Evolutionary conservation across 2,888 invertebrate species (phyloP), one percentile per base, ranked within the genome.

Genomic region (Augiades crinisus): DNA sequence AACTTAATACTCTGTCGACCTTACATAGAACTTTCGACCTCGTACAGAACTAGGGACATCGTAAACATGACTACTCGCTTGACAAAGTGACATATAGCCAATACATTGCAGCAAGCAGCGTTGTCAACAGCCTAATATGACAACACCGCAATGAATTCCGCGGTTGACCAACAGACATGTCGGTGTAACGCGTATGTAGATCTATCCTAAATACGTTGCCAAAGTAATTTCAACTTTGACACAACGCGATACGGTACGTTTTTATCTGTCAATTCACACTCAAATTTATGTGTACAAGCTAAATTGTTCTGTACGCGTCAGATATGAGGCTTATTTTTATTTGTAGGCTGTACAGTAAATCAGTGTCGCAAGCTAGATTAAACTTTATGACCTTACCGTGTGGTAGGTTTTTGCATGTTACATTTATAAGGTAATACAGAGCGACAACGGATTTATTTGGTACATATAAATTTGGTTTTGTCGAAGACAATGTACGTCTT

Each of bases 131-230:
- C 51, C 58, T 57, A 61, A 62, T 62, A 61, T 57, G 55, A 57
- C 45, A 55, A 37, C 47, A 54, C 63, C 59, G 41, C 61, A 61
- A 53, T 40, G 53, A 55, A 63, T 62, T 61, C 61, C 59, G 63
- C 57, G 63, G 62, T 57, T 54, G 47, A 53, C 59, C 59, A 30
- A 36, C 51, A 56, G 54, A 53, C 56, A 53, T 56, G 43, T 41
- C 27, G 17, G 16, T 19, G 19, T 16, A 16, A 16, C 31, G 17
- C 14, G 22, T 44, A 37, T 44, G 21, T 47, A 47, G 40, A 43
- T 38, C 40, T 50, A 41, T 17, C 41, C 38, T 34, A 33, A 12
- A 41, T 24, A 22, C 6, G 19, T 19, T n/a, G 13, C 6, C 45
- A 34, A 52, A 14, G 8, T 3, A 30, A 47, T 45, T 17, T 27